These are phyloP conservation scores for Falco naumanni DNA, from an alignment of 2,797 vertebrate species.

Conservation along the genomic window DNA sequence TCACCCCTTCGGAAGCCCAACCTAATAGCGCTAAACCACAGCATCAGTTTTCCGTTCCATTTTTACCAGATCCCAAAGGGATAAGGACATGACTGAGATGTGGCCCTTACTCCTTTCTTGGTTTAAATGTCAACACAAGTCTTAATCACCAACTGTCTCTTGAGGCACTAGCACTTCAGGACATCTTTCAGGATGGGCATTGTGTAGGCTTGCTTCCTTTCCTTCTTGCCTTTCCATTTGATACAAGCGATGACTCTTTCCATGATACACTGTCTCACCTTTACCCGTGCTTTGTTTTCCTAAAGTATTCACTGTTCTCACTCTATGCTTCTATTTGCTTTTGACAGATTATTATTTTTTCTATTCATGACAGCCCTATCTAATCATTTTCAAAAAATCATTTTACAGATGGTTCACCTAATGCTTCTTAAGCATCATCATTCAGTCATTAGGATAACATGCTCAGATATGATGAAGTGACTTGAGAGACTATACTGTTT, in stretches of 20 bases:
- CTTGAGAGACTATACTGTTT: neutral
- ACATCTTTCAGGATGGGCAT: neutral
- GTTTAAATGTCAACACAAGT: neutral
- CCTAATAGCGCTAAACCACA: neutral
- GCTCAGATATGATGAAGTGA: neutral
- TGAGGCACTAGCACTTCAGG: neutral
- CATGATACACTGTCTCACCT: neutral
- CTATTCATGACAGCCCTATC: neutral
- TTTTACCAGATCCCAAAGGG: neutral
- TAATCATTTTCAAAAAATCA: neutral
- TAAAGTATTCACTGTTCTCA: neutral
- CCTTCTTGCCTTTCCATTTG: neutral
- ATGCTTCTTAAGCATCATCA: neutral
- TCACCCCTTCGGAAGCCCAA: neutral
- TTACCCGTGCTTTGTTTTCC: neutral
- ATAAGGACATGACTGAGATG: neutral
- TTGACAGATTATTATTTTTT: neutral
- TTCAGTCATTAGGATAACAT: neutral
- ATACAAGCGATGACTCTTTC: neutral
- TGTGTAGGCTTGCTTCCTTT: neutral
- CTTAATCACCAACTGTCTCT: neutral
- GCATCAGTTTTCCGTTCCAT: neutral
- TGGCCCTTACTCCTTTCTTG: neutral
- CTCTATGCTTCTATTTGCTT: neutral
- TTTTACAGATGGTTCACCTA: neutral